phyloP scores from a whole-genome alignment of 2,797 vertebrate genomes.

The Pseudomugil gertrudae region DNA sequence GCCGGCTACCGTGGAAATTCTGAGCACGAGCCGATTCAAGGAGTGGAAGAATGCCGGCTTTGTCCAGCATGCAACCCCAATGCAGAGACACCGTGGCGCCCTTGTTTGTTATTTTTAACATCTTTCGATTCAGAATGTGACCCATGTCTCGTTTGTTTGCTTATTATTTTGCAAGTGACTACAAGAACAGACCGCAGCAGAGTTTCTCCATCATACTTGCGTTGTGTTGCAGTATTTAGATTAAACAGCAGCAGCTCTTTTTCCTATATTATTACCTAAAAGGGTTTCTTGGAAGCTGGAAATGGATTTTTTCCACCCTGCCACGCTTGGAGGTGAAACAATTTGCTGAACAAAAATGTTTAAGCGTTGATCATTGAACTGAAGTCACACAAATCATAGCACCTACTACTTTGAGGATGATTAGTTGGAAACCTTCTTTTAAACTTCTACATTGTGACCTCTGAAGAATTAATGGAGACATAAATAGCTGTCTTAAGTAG shows the following conservation, averaged over 20 bases:
- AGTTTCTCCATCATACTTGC: not conserved
- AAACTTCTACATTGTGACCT: not conserved
- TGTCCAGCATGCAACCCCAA: constrained; percentile 43
- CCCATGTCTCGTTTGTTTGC: constrained; percentile 26
- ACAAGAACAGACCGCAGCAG: not conserved
- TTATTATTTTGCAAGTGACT: constrained; percentile 33
- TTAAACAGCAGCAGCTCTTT: not conserved
- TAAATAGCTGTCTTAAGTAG: no score
- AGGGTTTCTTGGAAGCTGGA: not conserved
- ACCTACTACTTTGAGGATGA: not conserved
- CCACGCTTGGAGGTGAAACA: not conserved
- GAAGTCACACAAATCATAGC: not conserved
- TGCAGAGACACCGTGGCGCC: constrained; percentile 46
- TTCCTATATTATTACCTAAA: not conserved
- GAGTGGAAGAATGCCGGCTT: constrained; percentile 60
- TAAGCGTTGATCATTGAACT: not conserved
- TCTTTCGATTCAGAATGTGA: constrained; percentile 45
- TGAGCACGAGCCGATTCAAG: constrained; percentile 44
- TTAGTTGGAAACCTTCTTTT: not conserved
- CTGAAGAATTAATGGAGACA: not conserved
- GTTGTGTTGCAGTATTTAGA: constrained; percentile 7
- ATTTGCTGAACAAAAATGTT: not conserved
- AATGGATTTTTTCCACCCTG: not conserved
- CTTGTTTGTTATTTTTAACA: constrained; percentile 65
- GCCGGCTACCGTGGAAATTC: constrained; percentile 63